A percentile compares a stretch with the other conserved stretches of the same genome.
Evolutionary conservation across 2,888 invertebrate species (phyloP).

Genomic region (Drosophila anomalata): DNA sequence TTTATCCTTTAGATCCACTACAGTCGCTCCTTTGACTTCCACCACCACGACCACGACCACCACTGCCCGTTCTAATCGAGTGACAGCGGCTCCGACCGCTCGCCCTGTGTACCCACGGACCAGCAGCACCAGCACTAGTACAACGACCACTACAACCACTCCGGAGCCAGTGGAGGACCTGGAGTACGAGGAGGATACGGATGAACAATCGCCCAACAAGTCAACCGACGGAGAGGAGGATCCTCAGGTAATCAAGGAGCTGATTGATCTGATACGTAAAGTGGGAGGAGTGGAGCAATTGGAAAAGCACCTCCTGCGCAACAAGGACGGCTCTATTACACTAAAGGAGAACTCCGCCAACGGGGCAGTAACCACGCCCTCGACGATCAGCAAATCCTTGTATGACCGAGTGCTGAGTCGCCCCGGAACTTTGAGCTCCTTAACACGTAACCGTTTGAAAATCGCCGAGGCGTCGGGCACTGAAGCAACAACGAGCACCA

Average conservation of each 20-base stretch:
- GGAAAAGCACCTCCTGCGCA: constrained; percentile 89
- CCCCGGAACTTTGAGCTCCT: constrained; percentile 77
- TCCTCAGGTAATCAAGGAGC: constrained; percentile 89
- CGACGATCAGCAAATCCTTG: constrained; percentile 89
- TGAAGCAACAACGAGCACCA: constrained; percentile 24
- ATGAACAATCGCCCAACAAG: constrained; percentile 47
- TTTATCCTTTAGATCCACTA: constrained; percentile 83
- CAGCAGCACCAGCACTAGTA: constrained; percentile 78
- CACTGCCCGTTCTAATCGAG: constrained; percentile 82
- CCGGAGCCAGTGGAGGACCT: constrained; percentile 84
- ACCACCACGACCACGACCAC: constrained; percentile 83
- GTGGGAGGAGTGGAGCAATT: constrained; percentile 94
- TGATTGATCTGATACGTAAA: constrained; percentile 93
- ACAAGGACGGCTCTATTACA: constrained; percentile 85
- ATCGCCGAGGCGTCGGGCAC: constrained; percentile 20
- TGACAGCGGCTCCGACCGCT: constrained; percentile 84
- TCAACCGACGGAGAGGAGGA: constrained; percentile 82
- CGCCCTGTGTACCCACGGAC: constrained; percentile 73
- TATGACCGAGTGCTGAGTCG: constrained; percentile 89
- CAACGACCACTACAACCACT: constrained; percentile 84
- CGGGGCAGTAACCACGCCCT: constrained; percentile 85
- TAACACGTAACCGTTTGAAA: constrained; percentile 80
- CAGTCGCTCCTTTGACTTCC: constrained; percentile 85
- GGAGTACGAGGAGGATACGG: constrained; percentile 84
- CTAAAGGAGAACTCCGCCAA: constrained; percentile 83